A percentile compares a stretch with the other conserved stretches of the same genome.
Conservation (phyloP, 2,797 vertebrate species). For the Aythya fuligula region DNA sequence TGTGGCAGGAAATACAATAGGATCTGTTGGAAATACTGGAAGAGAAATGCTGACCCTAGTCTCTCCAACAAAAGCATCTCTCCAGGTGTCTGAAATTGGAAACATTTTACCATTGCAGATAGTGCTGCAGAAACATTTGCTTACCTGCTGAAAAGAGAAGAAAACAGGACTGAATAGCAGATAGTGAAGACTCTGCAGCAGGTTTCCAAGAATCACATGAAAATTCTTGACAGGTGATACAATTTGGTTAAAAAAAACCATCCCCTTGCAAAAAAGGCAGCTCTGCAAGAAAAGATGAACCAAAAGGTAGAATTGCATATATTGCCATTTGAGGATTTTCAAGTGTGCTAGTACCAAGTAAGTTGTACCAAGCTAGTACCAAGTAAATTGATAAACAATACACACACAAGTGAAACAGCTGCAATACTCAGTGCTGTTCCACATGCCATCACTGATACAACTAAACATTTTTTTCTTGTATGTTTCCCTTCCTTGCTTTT, state of each 20-base stretch:
- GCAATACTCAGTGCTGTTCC: neutral
- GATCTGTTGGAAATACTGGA: neutral
- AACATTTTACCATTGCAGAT: neutral
- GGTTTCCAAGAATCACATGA: neutral
- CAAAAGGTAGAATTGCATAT: neutral
- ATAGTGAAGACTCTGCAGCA: neutral
- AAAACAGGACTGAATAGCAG: conserved; percentile 13
- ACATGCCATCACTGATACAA: neutral
- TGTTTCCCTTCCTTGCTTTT: neutral
- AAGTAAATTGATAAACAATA: neutral
- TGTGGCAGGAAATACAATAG: neutral
- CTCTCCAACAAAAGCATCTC: neutral
- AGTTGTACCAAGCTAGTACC: neutral
- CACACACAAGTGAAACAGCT: neutral
- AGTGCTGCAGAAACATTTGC: neutral
- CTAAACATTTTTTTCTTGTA: neutral
- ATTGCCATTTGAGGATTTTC: neutral
- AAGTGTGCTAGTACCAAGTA: neutral
- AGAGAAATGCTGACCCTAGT: neutral
- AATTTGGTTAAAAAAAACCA: neutral
- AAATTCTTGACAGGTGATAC: neutral
- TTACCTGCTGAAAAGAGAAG: conserved; percentile 64
- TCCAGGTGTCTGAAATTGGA: neutral
- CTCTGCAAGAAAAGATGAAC: conserved; percentile 54
- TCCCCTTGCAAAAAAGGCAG: conserved; percentile 13